Percentiles rank a stretch among this genome's conserved stretches.
Evolutionary conservation across 2,797 vertebrate genomes (phyloP).

Genomic region (Mormyrus proboscirostris): DNA sequence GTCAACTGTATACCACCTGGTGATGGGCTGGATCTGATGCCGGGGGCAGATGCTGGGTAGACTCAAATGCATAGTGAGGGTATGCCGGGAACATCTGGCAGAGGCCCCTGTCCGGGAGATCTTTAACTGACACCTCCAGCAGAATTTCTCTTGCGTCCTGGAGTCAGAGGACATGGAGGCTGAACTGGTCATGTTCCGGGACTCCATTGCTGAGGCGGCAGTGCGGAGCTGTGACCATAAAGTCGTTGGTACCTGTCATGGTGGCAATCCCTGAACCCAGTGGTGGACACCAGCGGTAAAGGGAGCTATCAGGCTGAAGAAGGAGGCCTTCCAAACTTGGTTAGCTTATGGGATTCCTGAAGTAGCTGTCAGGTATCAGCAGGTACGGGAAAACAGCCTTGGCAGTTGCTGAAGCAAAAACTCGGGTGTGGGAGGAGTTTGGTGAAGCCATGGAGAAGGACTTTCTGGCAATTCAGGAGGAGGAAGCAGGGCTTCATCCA

Average conservation of each 20-base stretch:
- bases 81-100: background rate
- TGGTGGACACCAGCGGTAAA: background rate
- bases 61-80: background rate
- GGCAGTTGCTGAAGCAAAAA: background rate
- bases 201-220: background rate
- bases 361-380: background rate
- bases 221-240: background rate
- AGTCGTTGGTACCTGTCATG: background rate
- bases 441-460: background rate
- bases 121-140: background rate
- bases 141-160: background rate
- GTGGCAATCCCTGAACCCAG: background rate
- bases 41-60: background rate
- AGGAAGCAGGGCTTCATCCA: background rate
- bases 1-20: background rate
- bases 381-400: background rate
- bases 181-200: background rate
- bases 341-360: background rate
- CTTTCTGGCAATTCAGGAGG: background rate
- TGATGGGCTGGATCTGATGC: background rate
- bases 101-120: background rate
- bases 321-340: background rate
- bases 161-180: background rate
- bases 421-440: background rate
- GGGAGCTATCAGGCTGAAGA: background rate